Evolutionary conservation across 1,140 invertebrate species (phyloP), one percentile per base, ranked within the genome.

Genomic region (Dreissena polymorpha): DNA sequence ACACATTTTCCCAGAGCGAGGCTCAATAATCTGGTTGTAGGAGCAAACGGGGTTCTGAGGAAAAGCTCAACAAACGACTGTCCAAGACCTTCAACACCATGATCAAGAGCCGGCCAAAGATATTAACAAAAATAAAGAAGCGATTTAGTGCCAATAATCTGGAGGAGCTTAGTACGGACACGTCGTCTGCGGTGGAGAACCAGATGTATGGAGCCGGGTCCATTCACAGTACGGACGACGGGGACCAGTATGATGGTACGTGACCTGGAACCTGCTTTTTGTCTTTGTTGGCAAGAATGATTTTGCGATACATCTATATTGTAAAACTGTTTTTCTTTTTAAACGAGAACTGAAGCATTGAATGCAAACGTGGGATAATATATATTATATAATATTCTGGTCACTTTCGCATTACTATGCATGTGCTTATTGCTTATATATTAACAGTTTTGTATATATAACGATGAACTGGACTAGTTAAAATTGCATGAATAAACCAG

Each of bases 31-130:
- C 3, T 39, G 39, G 39, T 39, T 39, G 39, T 39, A 39, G 39
- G 39, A 57, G 51, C 29, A 65, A 78, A 14, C 5, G 29, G 0
- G 53, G 67, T 14, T 60, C 63, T 0, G 63, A 39, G 6, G 76
- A 78, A 13, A 10, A 7, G 0, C 27, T 78, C 10, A 74, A 82
- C 71, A 82, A 82, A 23, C 57, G 71, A 10, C 57, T 82, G 13
- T 82, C 79, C 29, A 27, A 27, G n/a, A 73, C 79, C n/a, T 29
- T 82, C 13, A 57, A 27, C 21, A 55, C 10, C n/a, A 73, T 82
- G 79, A 53, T 82, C 16, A 80, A 72, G 53, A 71, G 57, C 25
- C 55, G 57, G 53, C 25, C 78, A 5, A 80, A 50, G 29, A 49
- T 80, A 14, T 65, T 80, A 18, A 71, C 71, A 49, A 80, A 80